Percentiles rank a stretch among this genome's conserved stretches.
Evolutionary conservation across 2,797 vertebrate species (phyloP).

Genomic region (Simalia tracyae): DNA sequence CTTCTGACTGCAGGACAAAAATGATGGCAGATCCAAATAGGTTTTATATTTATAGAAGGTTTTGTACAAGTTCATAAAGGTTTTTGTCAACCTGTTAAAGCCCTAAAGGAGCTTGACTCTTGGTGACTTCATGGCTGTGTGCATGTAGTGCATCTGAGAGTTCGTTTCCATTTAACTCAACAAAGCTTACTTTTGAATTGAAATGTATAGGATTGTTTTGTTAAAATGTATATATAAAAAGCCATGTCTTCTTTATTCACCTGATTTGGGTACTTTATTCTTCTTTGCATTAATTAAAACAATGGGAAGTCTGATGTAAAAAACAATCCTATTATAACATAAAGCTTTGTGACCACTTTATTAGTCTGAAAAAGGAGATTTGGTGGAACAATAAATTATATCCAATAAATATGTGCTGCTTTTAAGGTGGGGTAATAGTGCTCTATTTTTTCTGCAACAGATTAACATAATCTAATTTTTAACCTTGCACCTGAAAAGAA

Average conservation of each 20-base stretch:
- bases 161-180: background rate
- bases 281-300: background rate
- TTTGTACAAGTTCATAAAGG: background rate
- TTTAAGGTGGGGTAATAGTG: background rate
- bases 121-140: background rate
- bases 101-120: background rate
- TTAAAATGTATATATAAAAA: background rate
- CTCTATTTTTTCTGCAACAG: background rate
- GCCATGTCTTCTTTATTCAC: background rate
- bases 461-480: conserved; percentile 3
- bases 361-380: background rate
- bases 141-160: background rate
- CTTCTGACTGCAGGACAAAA: background rate
- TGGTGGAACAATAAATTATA: background rate
- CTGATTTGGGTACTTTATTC: background rate
- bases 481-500: background rate
- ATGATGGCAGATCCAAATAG: background rate
- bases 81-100: background rate
- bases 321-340: background rate
- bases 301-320: background rate
- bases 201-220: background rate
- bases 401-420: background rate
- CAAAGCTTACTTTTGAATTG: background rate
- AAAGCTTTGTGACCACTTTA: background rate
- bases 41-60: background rate